Conservation (phyloP, 2,113 vertebrate genomes). For the Monopterus albus region DNA sequence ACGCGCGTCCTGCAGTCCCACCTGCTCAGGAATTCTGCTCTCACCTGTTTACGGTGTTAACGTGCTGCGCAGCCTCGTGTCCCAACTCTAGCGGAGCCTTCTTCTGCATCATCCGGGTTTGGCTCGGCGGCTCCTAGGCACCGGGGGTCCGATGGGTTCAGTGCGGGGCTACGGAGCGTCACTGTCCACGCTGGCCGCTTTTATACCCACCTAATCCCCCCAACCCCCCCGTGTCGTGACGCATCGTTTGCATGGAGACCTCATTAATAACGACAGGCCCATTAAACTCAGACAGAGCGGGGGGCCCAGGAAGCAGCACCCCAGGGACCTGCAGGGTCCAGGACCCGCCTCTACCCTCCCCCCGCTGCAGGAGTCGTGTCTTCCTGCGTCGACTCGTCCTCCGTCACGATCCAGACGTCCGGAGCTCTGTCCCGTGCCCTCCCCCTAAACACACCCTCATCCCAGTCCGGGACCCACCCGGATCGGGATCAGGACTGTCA, state of each 20-base stretch:
- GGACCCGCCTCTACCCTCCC: neutral
- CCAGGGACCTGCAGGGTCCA: slow-evolving; percentile 31
- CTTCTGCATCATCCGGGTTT: neutral
- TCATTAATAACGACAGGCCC: neutral
- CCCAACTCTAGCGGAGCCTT: too few species aligned
- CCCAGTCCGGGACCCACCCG: too few species aligned
- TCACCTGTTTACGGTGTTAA: slow-evolving; percentile 26
- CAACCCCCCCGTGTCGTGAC: slow-evolving; percentile 15
- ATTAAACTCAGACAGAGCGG: slow-evolving; percentile 11
- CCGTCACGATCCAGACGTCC: slow-evolving; percentile 52
- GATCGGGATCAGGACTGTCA: too few species aligned
- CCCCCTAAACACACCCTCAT: too few species aligned
- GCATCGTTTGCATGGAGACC: slow-evolving; percentile 57
- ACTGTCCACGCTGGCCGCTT: neutral
- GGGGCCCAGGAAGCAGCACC: slow-evolving; percentile 37
- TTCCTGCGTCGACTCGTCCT: slow-evolving; percentile 39
- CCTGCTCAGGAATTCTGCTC: too few species aligned
- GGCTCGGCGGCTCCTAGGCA: neutral
- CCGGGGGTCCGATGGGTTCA: neutral
- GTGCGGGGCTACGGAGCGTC: neutral
- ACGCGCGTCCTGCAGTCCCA: too few species aligned
- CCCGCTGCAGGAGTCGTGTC: slow-evolving; percentile 50
- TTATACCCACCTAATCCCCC: slow-evolving; percentile 32
- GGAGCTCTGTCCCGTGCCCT: too few species aligned
- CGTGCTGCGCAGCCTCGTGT: neutral